phyloP scores from a whole-genome alignment of 2,888 invertebrate genomes.

The Sthenelais limicola region DNA sequence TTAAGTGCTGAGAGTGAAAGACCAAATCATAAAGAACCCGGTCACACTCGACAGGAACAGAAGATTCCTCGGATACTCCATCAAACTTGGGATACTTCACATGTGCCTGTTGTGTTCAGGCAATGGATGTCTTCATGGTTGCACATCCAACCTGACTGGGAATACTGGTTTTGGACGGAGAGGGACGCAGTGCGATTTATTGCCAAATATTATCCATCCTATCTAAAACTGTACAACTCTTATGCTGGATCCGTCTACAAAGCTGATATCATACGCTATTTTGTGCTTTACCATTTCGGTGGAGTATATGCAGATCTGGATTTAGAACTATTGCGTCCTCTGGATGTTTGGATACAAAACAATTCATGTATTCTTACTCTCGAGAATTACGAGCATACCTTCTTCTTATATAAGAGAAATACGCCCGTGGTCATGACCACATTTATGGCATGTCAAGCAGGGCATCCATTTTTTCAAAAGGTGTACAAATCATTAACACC shows the following conservation, averaged over 20 bases:
- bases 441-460: slow-evolving; percentile 47
- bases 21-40: too few relatives aligned
- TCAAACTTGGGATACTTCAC: slow-evolving; percentile 51
- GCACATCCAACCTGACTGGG: slow-evolving; percentile 64
- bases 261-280: slow-evolving; percentile 50
- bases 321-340: slow-evolving; percentile 45
- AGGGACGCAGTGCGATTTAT: slow-evolving; percentile 62
- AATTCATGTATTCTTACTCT: slow-evolving; percentile 48
- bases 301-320: slow-evolving; percentile 53
- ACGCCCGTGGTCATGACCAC: slow-evolving; percentile 48
- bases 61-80: slow-evolving; percentile 52
- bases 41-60: too few relatives aligned
- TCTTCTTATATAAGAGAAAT: slow-evolving; percentile 43
- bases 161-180: slow-evolving; percentile 70
- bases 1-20: too few relatives aligned
- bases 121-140: slow-evolving; percentile 60
- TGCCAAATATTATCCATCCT: slow-evolving; percentile 54
- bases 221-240: slow-evolving; percentile 42
- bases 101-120: slow-evolving; percentile 43
- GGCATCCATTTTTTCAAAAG: slow-evolving; percentile 48
- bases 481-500: slow-evolving; percentile 20
- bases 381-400: slow-evolving; percentile 51
- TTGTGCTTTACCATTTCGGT: slow-evolving; percentile 50
- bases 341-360: slow-evolving; percentile 45
- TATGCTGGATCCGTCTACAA: slow-evolving; percentile 44